Conservation (phyloP, 2,113 vertebrate genomes). For the Saguinus midas region DNA sequence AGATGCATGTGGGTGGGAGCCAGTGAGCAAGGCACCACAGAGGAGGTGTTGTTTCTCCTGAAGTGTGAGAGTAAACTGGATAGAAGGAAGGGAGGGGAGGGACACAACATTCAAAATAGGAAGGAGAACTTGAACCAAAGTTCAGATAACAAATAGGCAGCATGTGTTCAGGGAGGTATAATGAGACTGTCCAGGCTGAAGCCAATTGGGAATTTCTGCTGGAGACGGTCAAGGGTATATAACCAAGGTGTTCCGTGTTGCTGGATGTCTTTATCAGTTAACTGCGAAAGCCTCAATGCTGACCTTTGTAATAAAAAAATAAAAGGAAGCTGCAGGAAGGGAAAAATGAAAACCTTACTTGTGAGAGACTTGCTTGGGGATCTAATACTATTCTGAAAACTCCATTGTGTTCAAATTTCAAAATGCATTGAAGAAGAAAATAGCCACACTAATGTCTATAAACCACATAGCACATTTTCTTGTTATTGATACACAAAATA, state of each 20-base stretch:
- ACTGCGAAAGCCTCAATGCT: not conserved
- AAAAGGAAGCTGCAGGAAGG: not conserved
- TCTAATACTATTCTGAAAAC: not conserved
- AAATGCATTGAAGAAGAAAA: not conserved
- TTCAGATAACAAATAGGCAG: not conserved
- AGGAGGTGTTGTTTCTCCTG: not conserved
- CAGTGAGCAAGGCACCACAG: not conserved
- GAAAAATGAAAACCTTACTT: slow-evolving; percentile 16
- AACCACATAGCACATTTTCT: not conserved
- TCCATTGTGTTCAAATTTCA: slow-evolving; percentile 12
- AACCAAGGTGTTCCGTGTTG: not conserved
- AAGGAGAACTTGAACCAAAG: not conserved
- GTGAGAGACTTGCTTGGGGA: not conserved
- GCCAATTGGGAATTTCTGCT: not conserved
- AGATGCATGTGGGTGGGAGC: not conserved
- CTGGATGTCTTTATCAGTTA: not conserved
- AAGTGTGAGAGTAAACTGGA: not conserved
- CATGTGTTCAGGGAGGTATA: not conserved
- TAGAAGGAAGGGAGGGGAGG: not conserved
- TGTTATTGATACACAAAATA: not conserved
- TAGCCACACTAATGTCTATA: not conserved
- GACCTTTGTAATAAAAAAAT: not conserved
- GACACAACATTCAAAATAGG: not conserved
- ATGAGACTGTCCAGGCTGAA: not conserved
- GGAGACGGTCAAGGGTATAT: not conserved